These are phyloP conservation scores for Dufourea novaeangliae DNA, from an alignment of 1,140 invertebrate species.

Conservation along the genomic window DNA sequence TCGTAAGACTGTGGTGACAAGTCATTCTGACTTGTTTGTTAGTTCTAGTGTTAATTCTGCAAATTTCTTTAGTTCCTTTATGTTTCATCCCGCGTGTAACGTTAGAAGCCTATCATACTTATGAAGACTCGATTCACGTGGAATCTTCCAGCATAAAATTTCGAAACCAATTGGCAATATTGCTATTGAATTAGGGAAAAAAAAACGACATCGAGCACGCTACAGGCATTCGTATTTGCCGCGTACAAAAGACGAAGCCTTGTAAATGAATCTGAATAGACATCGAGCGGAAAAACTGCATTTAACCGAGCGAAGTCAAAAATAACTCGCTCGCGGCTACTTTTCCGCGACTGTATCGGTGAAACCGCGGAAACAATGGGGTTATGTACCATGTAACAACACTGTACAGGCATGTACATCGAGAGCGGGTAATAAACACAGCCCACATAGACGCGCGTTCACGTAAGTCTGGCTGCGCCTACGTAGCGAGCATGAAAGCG, in stretches of 20 bases:
- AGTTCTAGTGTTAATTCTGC: no score
- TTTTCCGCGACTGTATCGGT: constrained; percentile 3
- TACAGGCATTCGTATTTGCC: not conserved
- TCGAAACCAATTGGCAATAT: not conserved
- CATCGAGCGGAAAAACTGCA: not conserved
- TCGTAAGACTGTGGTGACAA: no score
- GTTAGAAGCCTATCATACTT: not conserved
- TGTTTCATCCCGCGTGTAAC: no score
- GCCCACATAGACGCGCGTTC: constrained; percentile 14
- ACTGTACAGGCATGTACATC: constrained; percentile 4
- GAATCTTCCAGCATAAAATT: not conserved
- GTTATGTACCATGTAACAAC: constrained; percentile 9
- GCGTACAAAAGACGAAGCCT: not conserved
- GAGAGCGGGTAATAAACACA: constrained; percentile 55
- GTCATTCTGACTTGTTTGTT: no score
- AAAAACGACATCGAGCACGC: not conserved
- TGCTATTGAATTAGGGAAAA: not conserved
- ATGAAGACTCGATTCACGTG: not conserved
- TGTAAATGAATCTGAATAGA: not conserved
- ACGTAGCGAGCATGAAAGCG: constrained; percentile 51
- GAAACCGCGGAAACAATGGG: constrained; percentile 10
- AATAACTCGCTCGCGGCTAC: constrained; percentile 2
- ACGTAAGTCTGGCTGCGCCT: constrained; percentile 13
- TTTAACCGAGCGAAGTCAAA: constrained; percentile 3
- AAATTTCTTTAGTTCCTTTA: no score